These are phyloP conservation scores for Pluvianellus socialis DNA, from an alignment of 2,113 vertebrate genomes.

Conservation along the genomic window DNA sequence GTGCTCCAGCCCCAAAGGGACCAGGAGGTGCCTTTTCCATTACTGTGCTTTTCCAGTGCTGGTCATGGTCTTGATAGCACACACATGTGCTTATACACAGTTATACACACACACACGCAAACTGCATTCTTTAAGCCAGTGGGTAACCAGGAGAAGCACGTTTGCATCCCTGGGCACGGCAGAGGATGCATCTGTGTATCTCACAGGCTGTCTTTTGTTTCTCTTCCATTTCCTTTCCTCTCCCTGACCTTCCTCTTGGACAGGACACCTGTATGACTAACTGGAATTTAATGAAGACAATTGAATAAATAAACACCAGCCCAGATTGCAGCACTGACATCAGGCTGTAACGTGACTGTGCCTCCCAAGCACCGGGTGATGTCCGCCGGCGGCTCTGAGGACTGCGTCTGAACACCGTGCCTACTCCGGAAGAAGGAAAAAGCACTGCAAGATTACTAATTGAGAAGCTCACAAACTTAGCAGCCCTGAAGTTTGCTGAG, in stretches of 20 bases:
- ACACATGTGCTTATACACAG: too few relatives aligned
- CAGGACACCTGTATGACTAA: conserved; percentile 18
- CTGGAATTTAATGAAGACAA: background rate
- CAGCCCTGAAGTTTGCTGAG: background rate
- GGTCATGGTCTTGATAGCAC: background rate
- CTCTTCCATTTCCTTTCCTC: background rate
- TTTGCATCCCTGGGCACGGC: background rate
- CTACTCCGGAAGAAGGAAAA: background rate
- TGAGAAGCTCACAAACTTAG: background rate
- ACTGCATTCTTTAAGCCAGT: background rate
- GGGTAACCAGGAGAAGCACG: background rate
- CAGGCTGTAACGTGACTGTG: background rate
- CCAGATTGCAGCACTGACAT: background rate
- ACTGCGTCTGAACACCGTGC: accelerated
- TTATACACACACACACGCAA: background rate
- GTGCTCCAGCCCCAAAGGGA: background rate
- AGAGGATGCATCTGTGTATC: background rate
- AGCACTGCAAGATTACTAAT: background rate
- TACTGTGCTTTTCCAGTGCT: background rate
- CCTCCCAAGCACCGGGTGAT: accelerated
- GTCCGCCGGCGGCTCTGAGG: background rate
- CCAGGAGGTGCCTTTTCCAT: background rate
- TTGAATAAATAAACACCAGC: background rate
- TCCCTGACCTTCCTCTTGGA: conserved; percentile 24
- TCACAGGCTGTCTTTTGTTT: background rate